Base-by-base conservation (phyloP, 2,888 invertebrate genomes). In the Strigamia transsilvanica region DNA sequence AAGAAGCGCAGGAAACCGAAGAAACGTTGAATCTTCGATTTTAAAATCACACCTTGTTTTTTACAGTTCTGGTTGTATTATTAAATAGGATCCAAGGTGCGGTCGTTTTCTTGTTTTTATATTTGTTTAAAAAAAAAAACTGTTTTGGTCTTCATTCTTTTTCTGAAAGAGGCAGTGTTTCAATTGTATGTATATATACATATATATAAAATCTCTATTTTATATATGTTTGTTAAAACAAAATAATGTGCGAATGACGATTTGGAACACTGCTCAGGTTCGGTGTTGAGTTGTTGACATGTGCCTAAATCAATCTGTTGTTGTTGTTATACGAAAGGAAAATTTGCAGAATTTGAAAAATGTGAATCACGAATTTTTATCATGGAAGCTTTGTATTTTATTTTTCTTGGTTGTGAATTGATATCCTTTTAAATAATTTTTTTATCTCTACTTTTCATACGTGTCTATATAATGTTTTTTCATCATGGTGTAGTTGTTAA, bases 1-100 rank as follows among this genome's bases (percentile, higher is more conserved):
- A 73, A 32, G 32, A 73, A 73, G 32, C 73, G 73, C 23, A 73
- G 32, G 32, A 73, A 73, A 73, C 32, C 5, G 32, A 73, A 73
- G n/a, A 73, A 73, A 73, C 73, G 66, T 61, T 61, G 13, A 61
- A 7, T 5, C 41, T 7, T 41, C 41, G 42, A 42, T 42, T 7
- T 42, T 42, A 2, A 42, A 42, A 42, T 42, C 42, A 15, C 15
- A 42, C 10, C 42, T 42, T 10, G 42, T 42, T 42, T 42, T 42
- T 42, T 42, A 42, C 10, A 42, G 4, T 42, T 7, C 13, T 42
- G 10, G 42, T 42, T 42, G 10, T 42, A 42, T 42, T 13, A 42
- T 13, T 13, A 42, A 12, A 10, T 2, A 42, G 15, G 15, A 13
- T 15, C 42, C 10, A 6, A 13, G 10, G 42, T 42, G 41, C 7